Evolutionary conservation across 2,113 vertebrate genomes (phyloP), one percentile per base, ranked within the genome.

Genomic region (Cryptomyrus ogoouensis): DNA sequence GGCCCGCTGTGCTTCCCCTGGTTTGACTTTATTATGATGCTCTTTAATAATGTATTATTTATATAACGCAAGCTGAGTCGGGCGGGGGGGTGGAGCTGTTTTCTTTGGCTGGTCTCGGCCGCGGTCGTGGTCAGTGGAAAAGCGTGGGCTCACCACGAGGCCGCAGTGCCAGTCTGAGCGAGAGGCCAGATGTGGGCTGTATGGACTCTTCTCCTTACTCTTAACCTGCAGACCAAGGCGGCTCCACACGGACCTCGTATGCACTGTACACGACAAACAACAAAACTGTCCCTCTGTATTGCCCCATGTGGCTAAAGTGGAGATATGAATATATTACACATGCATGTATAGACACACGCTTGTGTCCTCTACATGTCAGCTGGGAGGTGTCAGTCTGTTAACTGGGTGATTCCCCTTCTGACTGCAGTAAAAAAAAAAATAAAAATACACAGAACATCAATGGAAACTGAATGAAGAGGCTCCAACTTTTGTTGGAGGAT

Each of bases 1-100:
- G 62, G 49, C 50, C 50, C 3, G 2, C 53, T 49, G 56, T 8
- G 50, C 39, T 83, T 52, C 47, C 35, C n/a, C 6, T 49, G 52
- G 80, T 83, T 88, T 84, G 31, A 74, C 52, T 50, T 88, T 80
- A 88, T 87, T 88, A 88, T 88, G 70, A 53, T 56, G 49, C 70
- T 56, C 39, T 84, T 52, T 50, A 74, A 88, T 88, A 90, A 88
- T 90, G 66, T 27, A 88, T 88, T 88, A 88, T 90, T 90, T 58
- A 46, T 35, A 84, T 88, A 84, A 62, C 24, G 44, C 2, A 58
- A 49, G 88, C 88, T 35, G 42, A 47, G 88, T 62, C 1, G 86
- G 2, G 12, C 6, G 24, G 56, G 53, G 21, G 21, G 17, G 12
- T 6, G 19, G 87, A 10, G 12, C n/a, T 87, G 24, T 53, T 87